A percentile compares a stretch with the other conserved stretches of the same genome.
phyloP scores from a whole-genome alignment of 2,113 vertebrate genomes.

The Thalassarche chlororhynchos region DNA sequence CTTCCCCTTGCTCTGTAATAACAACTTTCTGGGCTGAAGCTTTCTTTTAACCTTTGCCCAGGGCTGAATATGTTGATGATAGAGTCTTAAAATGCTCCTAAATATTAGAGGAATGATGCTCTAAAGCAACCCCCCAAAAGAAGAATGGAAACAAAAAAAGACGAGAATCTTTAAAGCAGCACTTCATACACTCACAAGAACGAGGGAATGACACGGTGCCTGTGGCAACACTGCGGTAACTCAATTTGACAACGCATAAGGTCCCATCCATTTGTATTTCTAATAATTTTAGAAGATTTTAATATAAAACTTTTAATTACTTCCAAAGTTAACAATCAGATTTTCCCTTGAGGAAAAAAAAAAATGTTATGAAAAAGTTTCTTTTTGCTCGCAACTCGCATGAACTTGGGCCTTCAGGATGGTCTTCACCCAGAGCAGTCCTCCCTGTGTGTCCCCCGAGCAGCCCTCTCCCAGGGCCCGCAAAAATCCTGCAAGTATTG shows the following conservation, averaged over 20 bases:
- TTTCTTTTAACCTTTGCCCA: background rate
- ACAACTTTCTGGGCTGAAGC: background rate
- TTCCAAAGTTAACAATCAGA: background rate
- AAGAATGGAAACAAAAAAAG: background rate
- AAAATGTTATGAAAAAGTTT: background rate
- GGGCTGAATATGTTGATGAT: background rate
- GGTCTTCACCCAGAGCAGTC: background rate
- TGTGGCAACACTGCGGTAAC: background rate
- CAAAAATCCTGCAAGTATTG: background rate
- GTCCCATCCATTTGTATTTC: background rate
- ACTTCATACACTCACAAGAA: background rate
- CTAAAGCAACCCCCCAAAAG: background rate
- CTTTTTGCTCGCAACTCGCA: background rate
- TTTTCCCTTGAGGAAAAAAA: background rate
- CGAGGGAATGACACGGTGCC: accelerated
- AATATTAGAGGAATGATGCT: background rate
- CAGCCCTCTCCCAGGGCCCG: background rate
- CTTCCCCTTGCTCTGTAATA: background rate
- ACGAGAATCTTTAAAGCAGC: background rate
- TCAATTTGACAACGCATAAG: background rate
- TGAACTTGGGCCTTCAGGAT: background rate
- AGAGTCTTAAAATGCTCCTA: background rate
- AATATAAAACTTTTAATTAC: background rate
- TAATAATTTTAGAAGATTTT: background rate
- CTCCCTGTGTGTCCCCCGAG: accelerated